A percentile compares a stretch with the other conserved stretches of the same genome.
Conservation (phyloP, 2,888 invertebrate genomes). For the Galerucella pusilla region DNA sequence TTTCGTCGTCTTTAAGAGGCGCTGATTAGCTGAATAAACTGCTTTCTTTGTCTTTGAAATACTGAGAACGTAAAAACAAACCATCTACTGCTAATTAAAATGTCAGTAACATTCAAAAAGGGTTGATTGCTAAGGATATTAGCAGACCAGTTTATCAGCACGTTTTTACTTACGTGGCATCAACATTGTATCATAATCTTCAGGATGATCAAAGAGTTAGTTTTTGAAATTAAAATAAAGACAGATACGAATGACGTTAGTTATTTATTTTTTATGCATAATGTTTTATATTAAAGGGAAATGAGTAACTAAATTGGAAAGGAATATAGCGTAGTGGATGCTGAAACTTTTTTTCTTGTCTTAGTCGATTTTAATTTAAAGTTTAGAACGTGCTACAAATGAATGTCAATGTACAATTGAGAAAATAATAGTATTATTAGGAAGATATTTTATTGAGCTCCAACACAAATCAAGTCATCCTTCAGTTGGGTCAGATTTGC, state of each 20-base stretch:
- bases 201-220: neutral
- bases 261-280: neutral
- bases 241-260: neutral
- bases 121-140: neutral
- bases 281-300: neutral
- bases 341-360: too few relatives aligned
- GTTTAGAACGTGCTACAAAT: neutral
- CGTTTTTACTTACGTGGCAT: neutral
- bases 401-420: constrained; percentile 14
- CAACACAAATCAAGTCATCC: constrained; percentile 30
- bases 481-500: constrained; percentile 36
- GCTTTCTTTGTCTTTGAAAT: neutral
- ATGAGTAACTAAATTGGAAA: neutral
- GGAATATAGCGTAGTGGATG: too few relatives aligned
- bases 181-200: neutral
- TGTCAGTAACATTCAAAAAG: constrained; percentile 5
- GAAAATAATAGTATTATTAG: constrained; percentile 15
- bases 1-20: too few relatives aligned
- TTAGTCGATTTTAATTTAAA: too few relatives aligned
- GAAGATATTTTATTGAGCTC: neutral
- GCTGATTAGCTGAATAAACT: neutral
- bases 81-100: neutral
- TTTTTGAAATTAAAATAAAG: neutral
- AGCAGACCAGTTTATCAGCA: neutral
- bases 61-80: neutral